Evolutionary conservation across 1,140 invertebrate genomes (phyloP), one percentile per base, ranked within the genome.

Genomic region (Megathymus violae): DNA sequence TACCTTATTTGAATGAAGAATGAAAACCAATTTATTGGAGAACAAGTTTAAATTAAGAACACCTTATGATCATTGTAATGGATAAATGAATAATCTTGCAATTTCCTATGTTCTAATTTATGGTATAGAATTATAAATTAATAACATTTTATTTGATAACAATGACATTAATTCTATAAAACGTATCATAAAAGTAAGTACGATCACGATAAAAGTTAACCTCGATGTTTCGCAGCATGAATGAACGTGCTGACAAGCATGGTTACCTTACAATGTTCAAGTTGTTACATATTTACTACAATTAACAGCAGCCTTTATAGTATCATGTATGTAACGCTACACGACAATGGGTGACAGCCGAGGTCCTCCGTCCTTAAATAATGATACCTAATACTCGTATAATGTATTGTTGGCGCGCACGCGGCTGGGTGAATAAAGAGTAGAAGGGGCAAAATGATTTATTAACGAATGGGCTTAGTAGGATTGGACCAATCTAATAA

Each of bases 361-460:
- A n/a, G n/a, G n/a, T n/a, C n/a, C n/a, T n/a, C n/a, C n/a, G n/a
- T n/a, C n/a, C n/a, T n/a, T n/a, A n/a, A n/a, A n/a, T n/a, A n/a
- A n/a, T n/a, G n/a, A n/a, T n/a, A n/a, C n/a, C n/a, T n/a, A n/a
- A n/a, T n/a, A n/a, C n/a, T n/a, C n/a, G n/a, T n/a, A n/a, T n/a
- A n/a, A n/a, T n/a, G n/a, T n/a, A n/a, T n/a, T n/a, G n/a, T n/a
- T n/a, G n/a, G n/a, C n/a, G n/a, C n/a, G n/a, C n/a, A n/a, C n/a
- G n/a, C n/a, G n/a, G n/a, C n/a, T n/a, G 38, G 14, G 43, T 4
- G 19, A 17, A 5, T 4, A 43, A 1, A 51, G 16, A 25, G 54
- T 51, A 16, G 27, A 44, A 52, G 27, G 63, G 63, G 65, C 66
- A 40, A 68, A 61, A n/a, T n/a, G n/a, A 73, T 73, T 73, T 73